A percentile compares a stretch with the other conserved stretches of the same genome.
phyloP scores from a whole-genome alignment of 2,113 vertebrate genomes.

The Rhagologus leucostigma region DNA sequence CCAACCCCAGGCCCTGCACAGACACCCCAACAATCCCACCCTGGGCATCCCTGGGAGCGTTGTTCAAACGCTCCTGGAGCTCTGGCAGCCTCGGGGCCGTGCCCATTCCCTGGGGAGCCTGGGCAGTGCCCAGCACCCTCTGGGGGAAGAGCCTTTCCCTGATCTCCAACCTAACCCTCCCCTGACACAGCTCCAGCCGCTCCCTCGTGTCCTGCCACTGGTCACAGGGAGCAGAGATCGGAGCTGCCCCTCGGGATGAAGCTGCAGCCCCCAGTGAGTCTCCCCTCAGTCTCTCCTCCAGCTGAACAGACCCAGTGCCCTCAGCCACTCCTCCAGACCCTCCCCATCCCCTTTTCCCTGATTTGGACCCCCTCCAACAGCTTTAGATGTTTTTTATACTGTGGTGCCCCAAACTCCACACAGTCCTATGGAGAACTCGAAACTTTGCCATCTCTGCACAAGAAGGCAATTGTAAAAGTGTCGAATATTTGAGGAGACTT shows the following conservation, averaged over 20 bases:
- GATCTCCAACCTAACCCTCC: rapidly evolving
- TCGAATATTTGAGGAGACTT: rapidly evolving
- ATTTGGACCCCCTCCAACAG: background rate
- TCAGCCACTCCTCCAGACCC: background rate
- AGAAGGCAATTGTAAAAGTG: rapidly evolving
- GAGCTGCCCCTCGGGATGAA: background rate
- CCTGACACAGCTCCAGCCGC: background rate
- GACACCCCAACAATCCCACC: background rate
- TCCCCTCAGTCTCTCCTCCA: background rate
- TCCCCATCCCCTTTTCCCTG: background rate
- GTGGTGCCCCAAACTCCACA: background rate
- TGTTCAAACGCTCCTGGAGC: background rate
- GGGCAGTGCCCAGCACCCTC: background rate
- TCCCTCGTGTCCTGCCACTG: background rate
- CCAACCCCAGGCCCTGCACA: background rate
- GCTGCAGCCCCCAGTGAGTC: background rate
- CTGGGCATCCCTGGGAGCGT: rapidly evolving
- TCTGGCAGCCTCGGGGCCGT: background rate
- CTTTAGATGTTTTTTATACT: rapidly evolving
- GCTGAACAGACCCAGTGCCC: background rate
- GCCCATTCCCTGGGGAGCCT: background rate
- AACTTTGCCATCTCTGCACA: rapidly evolving
- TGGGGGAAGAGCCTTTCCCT: background rate
- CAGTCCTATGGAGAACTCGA: rapidly evolving
- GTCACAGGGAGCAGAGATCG: background rate